A percentile compares a stretch with the other conserved stretches of the same genome.
Evolutionary conservation across 1,140 invertebrate genomes (phyloP).

Genomic region (Orchesella cincta): DNA sequence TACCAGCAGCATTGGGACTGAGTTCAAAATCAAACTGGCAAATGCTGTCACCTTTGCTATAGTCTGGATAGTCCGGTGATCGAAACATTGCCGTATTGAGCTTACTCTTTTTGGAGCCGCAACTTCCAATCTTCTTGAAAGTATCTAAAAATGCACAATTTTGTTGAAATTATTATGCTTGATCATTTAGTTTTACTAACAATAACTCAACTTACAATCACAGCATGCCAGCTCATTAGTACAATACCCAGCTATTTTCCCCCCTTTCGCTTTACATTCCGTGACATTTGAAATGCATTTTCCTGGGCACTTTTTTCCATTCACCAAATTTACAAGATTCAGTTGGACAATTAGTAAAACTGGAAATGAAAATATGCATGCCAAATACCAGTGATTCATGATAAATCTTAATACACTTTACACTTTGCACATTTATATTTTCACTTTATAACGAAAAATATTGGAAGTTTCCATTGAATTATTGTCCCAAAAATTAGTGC

Average conservation of each 20-base stretch:
- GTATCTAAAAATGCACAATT: background rate
- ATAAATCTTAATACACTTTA: too few relatives aligned
- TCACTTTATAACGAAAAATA: too few relatives aligned
- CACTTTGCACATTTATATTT: too few relatives aligned
- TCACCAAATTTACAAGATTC: too few relatives aligned
- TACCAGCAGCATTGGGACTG: background rate
- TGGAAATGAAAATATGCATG: too few relatives aligned
- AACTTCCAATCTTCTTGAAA: slow-evolving; percentile 9
- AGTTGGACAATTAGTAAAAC: too few relatives aligned
- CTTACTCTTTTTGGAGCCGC: background rate
- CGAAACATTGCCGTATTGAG: background rate
- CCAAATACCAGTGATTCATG: too few relatives aligned
- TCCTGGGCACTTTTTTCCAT: slow-evolving; percentile 25
- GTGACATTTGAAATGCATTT: slow-evolving; percentile 11
- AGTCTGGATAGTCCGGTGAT: slow-evolving; percentile 23
- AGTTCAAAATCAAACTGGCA: slow-evolving; percentile 26
- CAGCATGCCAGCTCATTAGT: slow-evolving; percentile 23
- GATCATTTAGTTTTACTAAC: background rate
- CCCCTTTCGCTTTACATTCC: background rate
- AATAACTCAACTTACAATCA: slow-evolving; percentile 10
- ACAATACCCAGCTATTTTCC: slow-evolving; percentile 20
- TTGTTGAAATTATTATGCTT: background rate
- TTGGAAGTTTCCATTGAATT: too few relatives aligned
- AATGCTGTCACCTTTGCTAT: background rate
- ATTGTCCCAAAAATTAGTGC: too few relatives aligned